Percentiles rank a stretch among this genome's conserved stretches.
These are phyloP conservation scores for Sinocyclocheilus grahami DNA, from an alignment of 2,113 vertebrate species.

Conservation along the genomic window DNA sequence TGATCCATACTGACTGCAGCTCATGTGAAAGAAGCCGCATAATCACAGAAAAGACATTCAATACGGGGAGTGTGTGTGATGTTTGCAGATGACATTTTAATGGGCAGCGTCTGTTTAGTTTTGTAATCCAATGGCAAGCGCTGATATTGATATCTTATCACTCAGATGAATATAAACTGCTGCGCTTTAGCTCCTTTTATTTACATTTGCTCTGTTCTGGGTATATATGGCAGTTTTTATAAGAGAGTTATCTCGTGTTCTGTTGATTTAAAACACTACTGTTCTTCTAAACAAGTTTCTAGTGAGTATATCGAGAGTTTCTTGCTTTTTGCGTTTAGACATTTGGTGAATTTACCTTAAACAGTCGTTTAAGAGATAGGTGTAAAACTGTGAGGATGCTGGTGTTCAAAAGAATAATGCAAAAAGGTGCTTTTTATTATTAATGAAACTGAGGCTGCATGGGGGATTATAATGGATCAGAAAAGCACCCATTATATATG, in stretches of 20 bases:
- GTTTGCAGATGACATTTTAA: conserved; percentile 55
- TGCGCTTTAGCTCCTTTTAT: not conserved
- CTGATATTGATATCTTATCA: conserved; percentile 57
- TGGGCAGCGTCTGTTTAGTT: conserved; percentile 51
- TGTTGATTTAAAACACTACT: not conserved
- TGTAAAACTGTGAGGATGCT: too few species aligned
- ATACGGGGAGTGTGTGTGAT: not conserved
- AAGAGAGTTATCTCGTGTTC: too few species aligned
- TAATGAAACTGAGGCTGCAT: not conserved
- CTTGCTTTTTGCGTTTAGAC: too few species aligned
- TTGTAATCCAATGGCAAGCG: conserved; percentile 55
- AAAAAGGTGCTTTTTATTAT: not conserved
- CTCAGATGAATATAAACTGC: conserved; percentile 43
- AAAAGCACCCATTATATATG: too few species aligned
- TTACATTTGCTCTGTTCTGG: too few species aligned
- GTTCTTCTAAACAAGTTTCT: not conserved
- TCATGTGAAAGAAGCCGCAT: too few species aligned
- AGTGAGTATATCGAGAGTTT: too few species aligned
- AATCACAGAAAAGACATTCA: too few species aligned
- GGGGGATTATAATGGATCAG: not conserved
- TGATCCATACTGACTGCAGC: not conserved
- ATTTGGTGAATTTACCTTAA: too few species aligned
- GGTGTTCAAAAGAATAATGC: not conserved
- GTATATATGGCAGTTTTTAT: too few species aligned
- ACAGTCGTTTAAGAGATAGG: too few species aligned